Evolutionary conservation across 2,888 invertebrate genomes (phyloP), one percentile per base, ranked within the genome.

Genomic region (Drosophila demipolita): DNA sequence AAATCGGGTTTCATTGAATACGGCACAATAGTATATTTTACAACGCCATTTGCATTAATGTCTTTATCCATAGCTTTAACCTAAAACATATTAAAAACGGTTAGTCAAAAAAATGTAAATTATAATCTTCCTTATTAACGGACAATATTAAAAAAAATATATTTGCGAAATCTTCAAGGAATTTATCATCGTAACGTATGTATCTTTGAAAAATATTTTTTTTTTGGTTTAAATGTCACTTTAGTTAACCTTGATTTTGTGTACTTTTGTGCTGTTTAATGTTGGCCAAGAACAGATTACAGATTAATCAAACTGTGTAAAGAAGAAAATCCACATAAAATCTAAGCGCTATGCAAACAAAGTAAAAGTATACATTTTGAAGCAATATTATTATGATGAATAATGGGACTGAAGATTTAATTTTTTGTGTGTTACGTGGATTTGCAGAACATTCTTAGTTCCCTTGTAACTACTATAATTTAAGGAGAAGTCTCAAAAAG

Each of bases 1-100:
- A 95, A 94, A 81, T 95, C 94, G 42, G 95, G 94, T 66, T 94
- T 94, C 73, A 95, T 94, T 53, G 94, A 95, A 85, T 97, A 97
- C 15, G 80, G 75, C 91, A 97, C 96, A 81, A 98, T 95, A 5
- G 96, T 95, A 93, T 98, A 98, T 75, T 95, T 94, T 57, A 98
- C 94, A 73, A 94, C 94, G 12, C 96, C 96, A 85, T 96, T 94
- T 66, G 94, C 94, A 77, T 96, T 96, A 83, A 96, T 96, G 94
- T 98, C 98, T 2, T 94, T 93, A 93, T 98, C 98, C n/a, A 93
- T 92, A 33, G 98, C 98, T 90, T 94, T 95, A 3, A 95, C 93
- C 95, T 95, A 78, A 58, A 87, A 84, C 61, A 68, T 52, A 81
- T 29, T 20, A 38, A 55, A 20, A 38, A 20, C 12, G 7, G 6